Conservation (phyloP, 2,888 invertebrate species). For the Laothoe populi region DNA sequence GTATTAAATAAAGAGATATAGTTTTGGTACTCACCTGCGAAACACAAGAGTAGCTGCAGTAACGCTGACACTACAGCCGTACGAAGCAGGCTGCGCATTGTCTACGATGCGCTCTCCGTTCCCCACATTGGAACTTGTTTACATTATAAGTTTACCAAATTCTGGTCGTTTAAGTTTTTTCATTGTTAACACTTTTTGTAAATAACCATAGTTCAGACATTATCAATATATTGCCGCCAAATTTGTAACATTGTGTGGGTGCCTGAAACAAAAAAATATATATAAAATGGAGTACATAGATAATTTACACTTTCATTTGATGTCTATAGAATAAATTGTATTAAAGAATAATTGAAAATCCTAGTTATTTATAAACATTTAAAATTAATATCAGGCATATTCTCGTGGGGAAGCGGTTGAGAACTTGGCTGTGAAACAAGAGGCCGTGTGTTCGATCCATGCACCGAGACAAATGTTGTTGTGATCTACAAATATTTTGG, state of each 20-base stretch:
- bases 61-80: constrained; percentile 73
- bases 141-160: constrained; percentile 32
- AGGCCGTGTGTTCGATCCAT: no score
- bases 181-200: constrained; percentile 46
- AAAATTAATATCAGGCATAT: no score
- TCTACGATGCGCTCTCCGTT: constrained; percentile 68
- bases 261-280: constrained; percentile 16
- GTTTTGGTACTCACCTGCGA: constrained; percentile 59
- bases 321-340: no score
- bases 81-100: constrained; percentile 76
- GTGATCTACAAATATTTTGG: no score
- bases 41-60: constrained; percentile 72
- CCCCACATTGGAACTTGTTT: constrained; percentile 71
- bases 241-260: background rate
- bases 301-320: no score
- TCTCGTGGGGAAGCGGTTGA: no score
- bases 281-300: no score
- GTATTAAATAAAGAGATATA: no score
- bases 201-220: background rate
- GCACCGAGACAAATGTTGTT: no score
- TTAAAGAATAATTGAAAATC: no score
- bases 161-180: constrained; percentile 60
- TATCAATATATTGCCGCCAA: background rate
- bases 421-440: no score
- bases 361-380: no score